A percentile compares a stretch with the other conserved stretches of the same genome.
Evolutionary conservation across 1,140 invertebrate genomes (phyloP).

Genomic region (Lucilia sericata): DNA sequence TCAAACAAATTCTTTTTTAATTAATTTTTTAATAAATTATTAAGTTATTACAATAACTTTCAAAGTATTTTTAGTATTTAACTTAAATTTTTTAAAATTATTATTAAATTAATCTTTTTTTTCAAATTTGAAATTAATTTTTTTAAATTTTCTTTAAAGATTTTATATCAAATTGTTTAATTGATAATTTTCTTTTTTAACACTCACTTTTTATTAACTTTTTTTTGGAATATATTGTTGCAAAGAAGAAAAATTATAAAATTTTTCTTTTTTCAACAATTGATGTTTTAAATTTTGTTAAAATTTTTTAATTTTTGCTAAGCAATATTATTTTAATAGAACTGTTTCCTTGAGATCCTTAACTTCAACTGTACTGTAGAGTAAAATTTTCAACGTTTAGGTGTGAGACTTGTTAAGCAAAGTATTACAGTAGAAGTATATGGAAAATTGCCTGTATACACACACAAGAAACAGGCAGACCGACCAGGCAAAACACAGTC

Average conservation of each 20-base stretch:
- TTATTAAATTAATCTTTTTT: too few species aligned
- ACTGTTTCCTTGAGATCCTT: constrained; percentile 57
- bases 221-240: background rate
- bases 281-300: constrained; percentile 19
- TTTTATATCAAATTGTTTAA: background rate
- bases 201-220: constrained; percentile 48
- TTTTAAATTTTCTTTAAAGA: background rate
- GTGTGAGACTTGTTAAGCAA: constrained; percentile 14
- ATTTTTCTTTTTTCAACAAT: constrained; percentile 24
- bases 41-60: too few species aligned
- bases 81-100: too few species aligned
- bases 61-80: too few species aligned
- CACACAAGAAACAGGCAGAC: background rate
- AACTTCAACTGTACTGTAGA: constrained; percentile 59
- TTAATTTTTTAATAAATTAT: too few species aligned
- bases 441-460: background rate
- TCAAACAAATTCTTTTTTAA: too few species aligned
- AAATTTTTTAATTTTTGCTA: constrained; percentile 34
- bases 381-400: background rate
- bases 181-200: background rate
- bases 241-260: background rate
- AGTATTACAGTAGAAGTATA: background rate
- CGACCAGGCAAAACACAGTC: background rate
- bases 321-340: constrained; percentile 49
- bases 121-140: background rate